Percentiles rank a stretch among this genome's conserved stretches.
These are phyloP conservation scores for Acanthoscelides obtectus DNA, from an alignment of 2,888 invertebrate species.

Conservation along the genomic window DNA sequence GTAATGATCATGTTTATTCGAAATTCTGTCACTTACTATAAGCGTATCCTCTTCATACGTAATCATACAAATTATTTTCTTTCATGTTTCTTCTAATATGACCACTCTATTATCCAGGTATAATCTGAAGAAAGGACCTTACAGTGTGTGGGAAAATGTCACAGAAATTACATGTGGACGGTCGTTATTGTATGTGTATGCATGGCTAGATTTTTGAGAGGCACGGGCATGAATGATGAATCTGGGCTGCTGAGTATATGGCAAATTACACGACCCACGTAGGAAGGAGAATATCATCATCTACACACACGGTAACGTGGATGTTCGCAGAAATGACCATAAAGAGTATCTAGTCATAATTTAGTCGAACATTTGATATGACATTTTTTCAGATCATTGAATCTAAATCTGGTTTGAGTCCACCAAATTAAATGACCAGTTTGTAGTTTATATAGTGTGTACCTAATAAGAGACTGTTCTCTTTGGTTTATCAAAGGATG, in stretches of 20 bases:
- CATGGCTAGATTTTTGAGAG: background rate
- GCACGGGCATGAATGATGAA: background rate
- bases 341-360: background rate
- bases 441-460: no score
- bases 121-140: background rate
- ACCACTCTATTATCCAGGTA: background rate
- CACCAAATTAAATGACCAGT: no score
- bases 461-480: no score
- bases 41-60: no score
- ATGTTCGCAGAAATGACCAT: background rate
- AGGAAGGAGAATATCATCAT: background rate
- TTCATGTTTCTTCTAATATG: background rate
- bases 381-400: no score
- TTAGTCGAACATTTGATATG: background rate
- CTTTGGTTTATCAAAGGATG: no score
- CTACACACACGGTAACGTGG: background rate
- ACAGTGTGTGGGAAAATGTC: conserved; percentile 21
- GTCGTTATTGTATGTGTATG: conserved; percentile 9
- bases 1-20: no score
- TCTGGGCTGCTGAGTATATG: background rate
- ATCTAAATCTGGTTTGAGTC: no score
- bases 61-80: no score
- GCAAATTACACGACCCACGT: background rate
- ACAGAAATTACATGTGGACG: conserved; percentile 8
- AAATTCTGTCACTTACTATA: no score